Base-by-base conservation (phyloP, 2,888 invertebrate genomes). In the Philonicus albiceps region DNA sequence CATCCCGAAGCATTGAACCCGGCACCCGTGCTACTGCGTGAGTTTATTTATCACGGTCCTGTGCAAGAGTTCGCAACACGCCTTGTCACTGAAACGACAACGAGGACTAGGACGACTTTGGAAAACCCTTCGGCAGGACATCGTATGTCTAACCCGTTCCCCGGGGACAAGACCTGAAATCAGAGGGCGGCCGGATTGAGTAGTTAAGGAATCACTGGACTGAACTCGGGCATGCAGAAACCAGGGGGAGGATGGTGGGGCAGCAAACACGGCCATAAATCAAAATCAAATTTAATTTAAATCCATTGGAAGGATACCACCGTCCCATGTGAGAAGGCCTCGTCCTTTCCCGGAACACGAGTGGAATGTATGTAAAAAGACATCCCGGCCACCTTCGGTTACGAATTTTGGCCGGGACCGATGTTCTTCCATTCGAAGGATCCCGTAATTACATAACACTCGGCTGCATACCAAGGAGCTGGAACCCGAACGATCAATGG, bases 271-370 rank as follows among this genome's bases (percentile, higher is more conserved):
- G 81, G 55, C 76, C 64, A 86, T 86, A 86, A 86, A 86, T 86
- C 86, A 86, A 86, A 86, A 86, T 76, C 86, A 86, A 86, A 86
- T 86, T 86, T 86, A 86, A 86, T 86, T 86, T 86, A 86, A 86
- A 76, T 86, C 76, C 76, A 86, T 76, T 76, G 49, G 74, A 37
- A 34, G 76, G 86, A 76, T 86, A 85, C 49, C 73, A 13, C 16
- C 40, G 19, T 78, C 78, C 78, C 78, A 78, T 78, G 78, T 30
- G 78, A 78, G n/a, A n/a, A n/a, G 53, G 30, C 3, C 30, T 1
- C 43, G 55, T 55, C 55, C 55, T 78, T 78, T 37, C 49, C 49
- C 30, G 49, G 78, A 16, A 22, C 64, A 64, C 11, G 11, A 27
- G 19, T 78, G 78, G 78, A 22, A 49, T 78, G 49, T 78, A 27